Evolutionary conservation across 2,113 vertebrate species (phyloP).

Genomic region (Microtus richardsoni): DNA sequence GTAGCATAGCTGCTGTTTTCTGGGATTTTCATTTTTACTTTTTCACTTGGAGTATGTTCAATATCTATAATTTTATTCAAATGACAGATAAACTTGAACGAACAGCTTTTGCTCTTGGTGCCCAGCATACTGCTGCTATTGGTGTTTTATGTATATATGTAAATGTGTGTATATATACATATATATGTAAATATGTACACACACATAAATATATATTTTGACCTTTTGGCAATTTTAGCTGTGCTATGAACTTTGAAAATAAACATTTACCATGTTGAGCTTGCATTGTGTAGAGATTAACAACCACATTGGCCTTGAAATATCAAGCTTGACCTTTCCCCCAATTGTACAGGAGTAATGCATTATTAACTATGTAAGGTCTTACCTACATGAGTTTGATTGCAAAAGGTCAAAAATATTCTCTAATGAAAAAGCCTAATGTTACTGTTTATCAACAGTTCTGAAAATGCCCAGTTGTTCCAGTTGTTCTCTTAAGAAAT

Average conservation of each 20-base stretch:
- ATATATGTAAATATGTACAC: not conserved
- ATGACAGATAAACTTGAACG: not conserved
- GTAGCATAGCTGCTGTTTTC: not conserved
- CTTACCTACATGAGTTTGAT: not conserved
- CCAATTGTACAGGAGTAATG: not conserved
- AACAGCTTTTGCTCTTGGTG: not conserved
- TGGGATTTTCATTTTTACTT: too few species aligned
- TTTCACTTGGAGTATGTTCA: not conserved
- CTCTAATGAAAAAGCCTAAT: not conserved
- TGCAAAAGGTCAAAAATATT: not conserved
- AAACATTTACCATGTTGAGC: not conserved
- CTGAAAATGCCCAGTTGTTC: not conserved
- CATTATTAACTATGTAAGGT: not conserved
- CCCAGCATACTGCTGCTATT: not conserved
- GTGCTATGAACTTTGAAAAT: not conserved
- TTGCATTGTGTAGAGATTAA: not conserved
- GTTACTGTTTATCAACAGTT: not conserved
- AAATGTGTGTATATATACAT: too few species aligned
- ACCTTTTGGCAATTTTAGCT: not conserved
- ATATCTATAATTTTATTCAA: not conserved
- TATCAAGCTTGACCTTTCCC: not conserved
- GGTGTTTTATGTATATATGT: not conserved
- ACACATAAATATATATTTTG: not conserved
- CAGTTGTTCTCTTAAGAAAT: not conserved
- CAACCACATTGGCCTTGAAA: not conserved